Evolutionary conservation across 2,797 vertebrate species (phyloP), one percentile per base, ranked within the genome.

Genomic region (Buphagus erythrorhynchus): DNA sequence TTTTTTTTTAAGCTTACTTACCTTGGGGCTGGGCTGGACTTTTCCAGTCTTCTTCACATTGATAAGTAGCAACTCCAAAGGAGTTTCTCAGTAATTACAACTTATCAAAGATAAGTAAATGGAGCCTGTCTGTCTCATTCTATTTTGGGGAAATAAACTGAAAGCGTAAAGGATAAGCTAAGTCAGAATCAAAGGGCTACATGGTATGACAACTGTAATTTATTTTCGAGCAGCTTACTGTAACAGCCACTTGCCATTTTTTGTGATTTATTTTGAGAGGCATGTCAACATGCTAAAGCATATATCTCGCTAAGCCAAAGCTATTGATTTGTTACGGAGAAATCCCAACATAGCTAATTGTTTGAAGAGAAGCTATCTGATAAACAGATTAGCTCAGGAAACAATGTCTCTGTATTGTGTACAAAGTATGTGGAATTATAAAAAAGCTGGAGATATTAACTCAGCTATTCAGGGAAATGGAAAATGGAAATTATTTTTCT

Each of bases 321-420:
- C 63, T 73, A 33, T 52, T 84, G 62, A 88, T 95, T 95, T 90
- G 69, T 76, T 93, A 18, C 0, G 1, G 55, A 93, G 63, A 91
- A 94, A 69, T 76, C 73, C 59, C 78, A 42, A 58, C 76, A 45
- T 76, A 82, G 66, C 48, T 94, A 91, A 81, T 84, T 95, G 76
- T 84, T 93, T 86, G 73, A 84, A 95, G 85, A 59, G 40, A 75
- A 81, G 43, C 45, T 88, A 24, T 45, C 48, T 81, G 35, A 48
- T 61, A 94, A 95, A 90, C 24, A 91, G 69, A 81, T 79, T 62
- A 90, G 28, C 79, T 86, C 66, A 79, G 85, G 69, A 84, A 94
- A 54, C 13, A 19, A 20, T 20, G 33, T 62, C 58, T 72, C 66
- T 82, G 48, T 66, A 43, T 40, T 79, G 11, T 71, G 38, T 52